Percentiles rank a stretch among this genome's conserved stretches.
These are phyloP conservation scores for Cephus pygmeus DNA, from an alignment of 2,888 invertebrate species.

Conservation along the genomic window DNA sequence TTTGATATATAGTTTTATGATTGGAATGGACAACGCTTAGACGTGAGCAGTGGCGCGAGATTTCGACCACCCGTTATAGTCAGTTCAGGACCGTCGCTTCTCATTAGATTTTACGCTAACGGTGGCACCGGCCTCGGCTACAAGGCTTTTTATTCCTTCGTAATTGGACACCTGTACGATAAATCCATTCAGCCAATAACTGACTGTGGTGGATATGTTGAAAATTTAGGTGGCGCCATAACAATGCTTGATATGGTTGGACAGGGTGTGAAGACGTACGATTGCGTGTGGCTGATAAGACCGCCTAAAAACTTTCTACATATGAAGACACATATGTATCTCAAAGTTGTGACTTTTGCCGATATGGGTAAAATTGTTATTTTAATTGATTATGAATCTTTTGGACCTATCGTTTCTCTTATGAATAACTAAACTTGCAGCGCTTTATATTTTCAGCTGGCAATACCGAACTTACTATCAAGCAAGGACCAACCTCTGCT, in stretches of 20 bases:
- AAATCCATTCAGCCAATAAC: conserved; percentile 59
- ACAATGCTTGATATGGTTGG: conserved; percentile 82
- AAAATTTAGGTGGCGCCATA: conserved; percentile 77
- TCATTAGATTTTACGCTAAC: conserved; percentile 77
- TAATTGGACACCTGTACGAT: conserved; percentile 58
- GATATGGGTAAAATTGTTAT: conserved; percentile 67
- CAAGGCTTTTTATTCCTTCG: conserved; percentile 72
- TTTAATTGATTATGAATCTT: not conserved
- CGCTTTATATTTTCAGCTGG: conserved; percentile 64
- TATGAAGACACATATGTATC: conserved; percentile 75
- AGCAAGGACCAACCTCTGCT: conserved; percentile 76
- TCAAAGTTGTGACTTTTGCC: conserved; percentile 71
- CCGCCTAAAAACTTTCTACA: conserved; percentile 74
- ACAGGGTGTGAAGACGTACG: conserved; percentile 71
- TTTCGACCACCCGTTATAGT: conserved; percentile 78
- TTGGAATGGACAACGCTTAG: conserved; percentile 74
- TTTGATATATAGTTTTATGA: conserved; percentile 71
- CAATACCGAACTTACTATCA: conserved; percentile 73
- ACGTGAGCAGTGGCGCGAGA: conserved; percentile 74
- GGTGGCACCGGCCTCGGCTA: conserved; percentile 76
- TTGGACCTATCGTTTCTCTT: not conserved
- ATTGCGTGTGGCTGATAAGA: conserved; percentile 79
- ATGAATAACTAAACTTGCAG: not conserved
- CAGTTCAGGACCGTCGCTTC: conserved; percentile 73
- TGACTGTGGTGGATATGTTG: conserved; percentile 79